phyloP scores from a whole-genome alignment of 1,140 invertebrate genomes.

The Hypothenemus hampei region DNA sequence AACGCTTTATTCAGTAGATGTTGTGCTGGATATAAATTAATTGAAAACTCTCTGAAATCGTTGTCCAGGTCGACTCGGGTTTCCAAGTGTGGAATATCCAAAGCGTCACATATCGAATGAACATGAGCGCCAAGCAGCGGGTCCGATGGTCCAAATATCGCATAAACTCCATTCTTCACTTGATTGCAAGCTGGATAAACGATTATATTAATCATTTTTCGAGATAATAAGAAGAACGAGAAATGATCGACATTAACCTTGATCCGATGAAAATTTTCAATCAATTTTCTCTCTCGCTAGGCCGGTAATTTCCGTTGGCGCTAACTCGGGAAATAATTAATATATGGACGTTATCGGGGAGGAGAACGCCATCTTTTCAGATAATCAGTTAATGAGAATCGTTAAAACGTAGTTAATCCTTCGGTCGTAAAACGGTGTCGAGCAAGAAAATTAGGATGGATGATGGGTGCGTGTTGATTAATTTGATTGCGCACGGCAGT shows the following conservation, averaged over 20 bases:
- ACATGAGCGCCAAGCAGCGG: slow-evolving; percentile 76
- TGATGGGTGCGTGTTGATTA: no score
- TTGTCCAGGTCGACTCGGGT: slow-evolving; percentile 66
- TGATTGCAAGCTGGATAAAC: slow-evolving; percentile 71
- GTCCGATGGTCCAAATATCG: slow-evolving; percentile 85
- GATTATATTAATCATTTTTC: no score
- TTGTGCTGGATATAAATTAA: slow-evolving; percentile 85
- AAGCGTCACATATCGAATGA: slow-evolving; percentile 84
- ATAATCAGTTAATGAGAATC: slow-evolving; percentile 8
- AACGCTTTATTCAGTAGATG: slow-evolving; percentile 78
- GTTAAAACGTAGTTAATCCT: slow-evolving; percentile 5
- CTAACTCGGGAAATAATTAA: slow-evolving; percentile 2
- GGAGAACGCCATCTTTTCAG: slow-evolving; percentile 2
- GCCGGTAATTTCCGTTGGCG: background rate
- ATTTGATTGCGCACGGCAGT: no score
- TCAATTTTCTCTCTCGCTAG: slow-evolving; percentile 3
- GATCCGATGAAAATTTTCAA: background rate
- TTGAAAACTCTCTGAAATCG: slow-evolving; percentile 71
- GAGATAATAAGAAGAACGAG: no score
- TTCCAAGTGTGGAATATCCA: slow-evolving; percentile 86
- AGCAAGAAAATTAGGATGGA: background rate
- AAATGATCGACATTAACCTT: no score
- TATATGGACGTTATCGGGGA: background rate
- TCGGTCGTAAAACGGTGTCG: background rate
- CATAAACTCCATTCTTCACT: slow-evolving; percentile 77